Percentiles rank a stretch among this genome's conserved stretches.
These are phyloP conservation scores for Sebastes reedi DNA, from an alignment of 2,797 vertebrate genomes.

Conservation along the genomic window DNA sequence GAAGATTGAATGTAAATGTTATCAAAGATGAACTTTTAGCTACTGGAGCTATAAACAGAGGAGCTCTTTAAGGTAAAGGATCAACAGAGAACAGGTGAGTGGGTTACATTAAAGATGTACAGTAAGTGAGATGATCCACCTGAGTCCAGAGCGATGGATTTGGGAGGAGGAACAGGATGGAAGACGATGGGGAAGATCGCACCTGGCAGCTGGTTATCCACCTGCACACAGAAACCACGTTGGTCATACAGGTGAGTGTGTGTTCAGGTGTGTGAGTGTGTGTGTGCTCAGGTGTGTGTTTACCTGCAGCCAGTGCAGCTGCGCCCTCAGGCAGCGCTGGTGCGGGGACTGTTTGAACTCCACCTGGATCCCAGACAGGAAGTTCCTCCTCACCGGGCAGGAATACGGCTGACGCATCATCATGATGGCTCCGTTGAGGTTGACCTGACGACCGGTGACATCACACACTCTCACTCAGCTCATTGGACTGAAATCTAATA, in stretches of 20 bases:
- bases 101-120: background rate
- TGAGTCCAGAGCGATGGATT: constrained; percentile 94
- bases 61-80: background rate
- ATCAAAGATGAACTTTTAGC: too few relatives aligned
- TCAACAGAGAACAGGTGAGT: background rate
- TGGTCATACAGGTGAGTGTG: background rate
- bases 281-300: background rate
- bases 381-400: constrained; percentile 90
- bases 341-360: constrained; percentile 94
- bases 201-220: constrained; percentile 95
- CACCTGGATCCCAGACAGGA: constrained; percentile 92
- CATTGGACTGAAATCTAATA: background rate
- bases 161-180: constrained; percentile 95
- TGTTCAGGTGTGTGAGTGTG: background rate
- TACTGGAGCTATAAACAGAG: background rate
- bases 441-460: constrained; percentile 82
- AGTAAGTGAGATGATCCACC: constrained; percentile 74
- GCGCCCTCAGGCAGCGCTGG: constrained; percentile 93
- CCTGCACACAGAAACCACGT: constrained; percentile 70
- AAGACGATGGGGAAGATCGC: constrained; percentile 95
- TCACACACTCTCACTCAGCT: background rate
- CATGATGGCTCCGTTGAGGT: constrained; percentile 87
- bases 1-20: too few relatives aligned
- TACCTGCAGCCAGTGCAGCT: constrained; percentile 96
- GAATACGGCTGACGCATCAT: constrained; percentile 88